phyloP scores from a whole-genome alignment of 2,888 invertebrate genomes.

The Philhelius pedissequus region DNA sequence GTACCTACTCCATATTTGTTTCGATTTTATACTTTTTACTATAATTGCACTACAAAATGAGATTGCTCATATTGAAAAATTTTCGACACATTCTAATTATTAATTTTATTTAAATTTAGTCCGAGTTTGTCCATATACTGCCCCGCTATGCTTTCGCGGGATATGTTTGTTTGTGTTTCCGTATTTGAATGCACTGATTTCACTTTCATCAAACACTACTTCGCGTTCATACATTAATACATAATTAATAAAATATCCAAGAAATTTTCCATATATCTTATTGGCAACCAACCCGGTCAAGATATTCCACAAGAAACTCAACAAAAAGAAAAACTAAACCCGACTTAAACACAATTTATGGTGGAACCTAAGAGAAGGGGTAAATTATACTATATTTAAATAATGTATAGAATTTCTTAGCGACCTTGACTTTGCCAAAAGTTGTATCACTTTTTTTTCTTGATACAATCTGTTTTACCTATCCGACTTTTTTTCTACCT shows the following conservation, averaged over 20 bases:
- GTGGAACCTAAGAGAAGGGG: neutral
- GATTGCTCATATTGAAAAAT: no score
- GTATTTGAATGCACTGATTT: slow-evolving; percentile 12
- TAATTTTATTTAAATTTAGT: neutral
- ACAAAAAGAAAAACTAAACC: neutral
- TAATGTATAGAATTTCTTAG: neutral
- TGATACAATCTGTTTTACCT: neutral
- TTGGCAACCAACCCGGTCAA: neutral
- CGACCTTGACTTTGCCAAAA: slow-evolving; percentile 13
- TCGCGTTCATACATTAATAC: neutral
- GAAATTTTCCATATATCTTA: neutral
- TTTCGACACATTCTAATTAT: no score
- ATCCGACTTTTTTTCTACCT: slow-evolving; percentile 29
- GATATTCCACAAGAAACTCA: neutral
- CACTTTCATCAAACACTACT: slow-evolving; percentile 22
- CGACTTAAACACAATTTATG: neutral
- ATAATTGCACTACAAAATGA: no score
- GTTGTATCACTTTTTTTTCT: neutral
- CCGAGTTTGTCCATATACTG: neutral
- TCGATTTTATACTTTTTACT: no score
- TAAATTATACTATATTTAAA: neutral
- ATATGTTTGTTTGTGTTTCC: neutral
- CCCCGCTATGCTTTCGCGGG: neutral
- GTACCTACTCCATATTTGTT: no score
- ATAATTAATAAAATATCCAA: neutral